Evolutionary conservation across 2,888 invertebrate species (phyloP).

Genomic region (Ectemnius continuus): DNA sequence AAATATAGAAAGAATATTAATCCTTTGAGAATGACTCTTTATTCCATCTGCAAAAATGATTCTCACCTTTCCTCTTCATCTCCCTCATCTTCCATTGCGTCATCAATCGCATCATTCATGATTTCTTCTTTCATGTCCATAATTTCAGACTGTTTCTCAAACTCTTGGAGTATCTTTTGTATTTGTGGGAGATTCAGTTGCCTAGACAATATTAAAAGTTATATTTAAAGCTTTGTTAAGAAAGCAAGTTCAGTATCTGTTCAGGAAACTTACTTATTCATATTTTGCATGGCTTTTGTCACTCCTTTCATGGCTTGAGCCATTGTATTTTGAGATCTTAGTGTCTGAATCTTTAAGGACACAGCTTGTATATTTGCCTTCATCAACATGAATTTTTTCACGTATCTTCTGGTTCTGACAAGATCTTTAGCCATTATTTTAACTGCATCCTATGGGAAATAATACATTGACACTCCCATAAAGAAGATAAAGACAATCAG

Average conservation of each 20-base stretch:
- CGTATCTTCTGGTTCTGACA: constrained; percentile 95
- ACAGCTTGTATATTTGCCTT: constrained; percentile 99
- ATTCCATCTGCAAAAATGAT: neutral
- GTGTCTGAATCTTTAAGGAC: constrained; percentile 97
- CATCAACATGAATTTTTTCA: constrained; percentile 99
- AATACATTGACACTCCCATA: neutral
- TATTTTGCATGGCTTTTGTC: constrained; percentile 97
- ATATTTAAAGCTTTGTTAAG: neutral
- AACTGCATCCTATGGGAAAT: constrained; percentile 90
- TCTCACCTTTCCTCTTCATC: constrained; percentile 96
- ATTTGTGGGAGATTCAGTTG: constrained; percentile 99
- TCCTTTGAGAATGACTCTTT: constrained; percentile 1
- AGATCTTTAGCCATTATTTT: constrained; percentile 99
- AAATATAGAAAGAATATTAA: neutral
- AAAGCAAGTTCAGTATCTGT: neutral
- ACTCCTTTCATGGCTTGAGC: constrained; percentile 99
- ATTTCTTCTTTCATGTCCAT: constrained; percentile 99
- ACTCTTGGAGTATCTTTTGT: constrained; percentile 97
- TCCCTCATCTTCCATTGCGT: constrained; percentile 98
- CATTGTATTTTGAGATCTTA: constrained; percentile 99
- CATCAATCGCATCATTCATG: constrained; percentile 99
- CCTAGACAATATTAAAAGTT: constrained; percentile 73
- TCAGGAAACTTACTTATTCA: constrained; percentile 86
- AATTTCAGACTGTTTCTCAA: constrained; percentile 99
- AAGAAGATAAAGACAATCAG: neutral